Conservation (phyloP, 2,113 vertebrate species). For the Chlorodrepanis virens region DNA sequence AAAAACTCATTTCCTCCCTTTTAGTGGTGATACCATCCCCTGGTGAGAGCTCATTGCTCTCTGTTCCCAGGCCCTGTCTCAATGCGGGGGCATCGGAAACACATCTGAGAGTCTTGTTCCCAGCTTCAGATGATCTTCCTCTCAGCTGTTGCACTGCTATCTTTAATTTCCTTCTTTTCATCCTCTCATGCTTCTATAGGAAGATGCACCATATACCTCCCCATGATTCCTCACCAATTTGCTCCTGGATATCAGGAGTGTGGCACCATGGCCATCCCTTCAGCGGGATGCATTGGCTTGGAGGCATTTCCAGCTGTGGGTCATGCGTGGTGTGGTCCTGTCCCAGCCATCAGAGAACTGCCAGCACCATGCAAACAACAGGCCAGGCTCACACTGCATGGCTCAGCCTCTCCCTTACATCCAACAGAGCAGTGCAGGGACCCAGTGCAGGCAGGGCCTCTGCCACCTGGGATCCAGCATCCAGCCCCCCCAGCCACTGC, state of each 20-base stretch:
- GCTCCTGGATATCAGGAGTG: not conserved
- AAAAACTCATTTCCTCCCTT: constrained; percentile 51
- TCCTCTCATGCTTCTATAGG: not conserved
- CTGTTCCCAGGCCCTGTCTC: not conserved
- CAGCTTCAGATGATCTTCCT: not conserved
- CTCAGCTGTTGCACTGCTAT: not conserved
- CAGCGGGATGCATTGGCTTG: not conserved
- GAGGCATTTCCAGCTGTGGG: not conserved
- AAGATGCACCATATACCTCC: rapidly evolving
- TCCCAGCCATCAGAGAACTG: not conserved
- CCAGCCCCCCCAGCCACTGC: not conserved
- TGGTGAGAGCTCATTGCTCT: not conserved
- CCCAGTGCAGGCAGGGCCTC: not conserved
- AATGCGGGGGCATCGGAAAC: not conserved
- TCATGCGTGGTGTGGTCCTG: rapidly evolving
- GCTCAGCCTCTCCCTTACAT: rapidly evolving
- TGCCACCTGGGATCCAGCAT: rapidly evolving
- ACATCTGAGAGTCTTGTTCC: not conserved
- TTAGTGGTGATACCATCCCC: not conserved
- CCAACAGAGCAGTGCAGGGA: not conserved
- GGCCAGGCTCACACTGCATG: not conserved
- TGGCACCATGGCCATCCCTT: not conserved
- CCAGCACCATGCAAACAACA: not conserved
- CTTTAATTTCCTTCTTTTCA: not conserved
- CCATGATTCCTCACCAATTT: not conserved